A percentile compares a stretch with the other conserved stretches of the same genome.
Evolutionary conservation across 2,113 vertebrate genomes (phyloP).

Genomic region (Bolborhynchus lineola): DNA sequence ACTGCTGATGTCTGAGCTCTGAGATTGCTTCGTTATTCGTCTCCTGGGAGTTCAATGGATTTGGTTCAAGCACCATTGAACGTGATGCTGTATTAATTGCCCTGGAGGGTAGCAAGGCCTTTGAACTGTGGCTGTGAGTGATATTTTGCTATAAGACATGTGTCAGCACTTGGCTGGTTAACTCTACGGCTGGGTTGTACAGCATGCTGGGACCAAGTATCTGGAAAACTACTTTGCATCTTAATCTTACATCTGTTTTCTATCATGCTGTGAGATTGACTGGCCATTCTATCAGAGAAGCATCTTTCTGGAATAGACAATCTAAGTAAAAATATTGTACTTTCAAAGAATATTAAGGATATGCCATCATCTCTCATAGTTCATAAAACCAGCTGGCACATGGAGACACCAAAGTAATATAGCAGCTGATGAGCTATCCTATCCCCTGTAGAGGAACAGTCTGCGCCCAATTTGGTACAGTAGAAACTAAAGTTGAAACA

Average conservation of each 20-base stretch:
- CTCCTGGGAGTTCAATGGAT: conserved; percentile 76
- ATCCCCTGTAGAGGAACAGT: neutral
- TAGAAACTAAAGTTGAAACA: neutral
- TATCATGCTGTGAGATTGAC: conserved; percentile 78
- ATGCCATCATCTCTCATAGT: conserved; percentile 48
- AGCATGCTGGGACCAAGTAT: conserved; percentile 79
- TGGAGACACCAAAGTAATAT: conserved; percentile 21
- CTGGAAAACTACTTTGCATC: conserved; percentile 83
- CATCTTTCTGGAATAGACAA: conserved; percentile 63
- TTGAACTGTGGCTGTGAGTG: conserved; percentile 85
- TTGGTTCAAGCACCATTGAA: conserved; percentile 84
- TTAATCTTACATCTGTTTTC: conserved; percentile 84
- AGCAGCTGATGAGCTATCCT: conserved; percentile 29
- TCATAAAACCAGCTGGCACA: conserved; percentile 59
- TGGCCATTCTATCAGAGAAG: conserved; percentile 71
- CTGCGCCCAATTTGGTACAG: neutral
- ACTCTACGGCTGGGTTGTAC: conserved; percentile 72
- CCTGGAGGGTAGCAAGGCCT: conserved; percentile 83
- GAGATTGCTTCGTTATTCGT: conserved; percentile 74
- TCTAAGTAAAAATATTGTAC: conserved; percentile 65
- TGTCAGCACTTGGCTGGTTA: conserved; percentile 83
- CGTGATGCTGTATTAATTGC: conserved; percentile 84
- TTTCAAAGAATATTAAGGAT: conserved; percentile 76
- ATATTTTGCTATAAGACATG: conserved; percentile 83
- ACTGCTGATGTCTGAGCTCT: conserved; percentile 70